Evolutionary conservation across 2,888 invertebrate genomes (phyloP).

Genomic region (Omphaloscelis lunosa): DNA sequence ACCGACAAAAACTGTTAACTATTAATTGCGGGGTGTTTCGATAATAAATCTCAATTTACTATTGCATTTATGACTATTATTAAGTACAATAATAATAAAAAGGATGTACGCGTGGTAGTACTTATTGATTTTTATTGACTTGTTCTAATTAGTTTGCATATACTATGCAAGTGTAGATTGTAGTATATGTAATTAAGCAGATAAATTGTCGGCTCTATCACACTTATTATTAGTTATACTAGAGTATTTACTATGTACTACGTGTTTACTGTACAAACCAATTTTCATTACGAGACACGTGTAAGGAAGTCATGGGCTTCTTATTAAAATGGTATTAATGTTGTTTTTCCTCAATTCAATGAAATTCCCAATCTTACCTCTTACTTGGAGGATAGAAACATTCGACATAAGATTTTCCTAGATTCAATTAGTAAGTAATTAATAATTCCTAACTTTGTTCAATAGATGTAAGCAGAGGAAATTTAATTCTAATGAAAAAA

Average conservation of each 20-base stretch:
- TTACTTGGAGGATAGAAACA: neutral
- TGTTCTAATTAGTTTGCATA: constrained; percentile 27
- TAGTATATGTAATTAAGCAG: constrained; percentile 23
- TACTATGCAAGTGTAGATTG: constrained; percentile 19
- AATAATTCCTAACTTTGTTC: constrained; percentile 5
- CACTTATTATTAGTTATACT: neutral
- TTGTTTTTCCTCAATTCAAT: neutral
- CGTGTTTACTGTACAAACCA: neutral
- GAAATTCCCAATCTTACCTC: neutral
- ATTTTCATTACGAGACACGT: constrained; percentile 17
- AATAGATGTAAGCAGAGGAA: neutral
- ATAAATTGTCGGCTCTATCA: constrained; percentile 1
- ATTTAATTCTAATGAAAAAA: neutral
- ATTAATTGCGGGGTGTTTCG: constrained; percentile 37
- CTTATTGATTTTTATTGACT: constrained; percentile 40
- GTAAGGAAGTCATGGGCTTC: constrained; percentile 12
- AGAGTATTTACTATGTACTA: too few relatives aligned
- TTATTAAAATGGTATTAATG: neutral
- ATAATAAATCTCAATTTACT: constrained; percentile 52
- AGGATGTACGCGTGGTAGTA: constrained; percentile 19
- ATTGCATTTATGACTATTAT: constrained; percentile 42
- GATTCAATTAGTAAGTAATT: neutral
- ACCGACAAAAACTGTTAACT: constrained; percentile 33
- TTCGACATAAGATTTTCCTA: neutral
- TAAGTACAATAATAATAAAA: constrained; percentile 30